A percentile compares a stretch with the other conserved stretches of the same genome.
These are phyloP conservation scores for fruit fly (Drosophila melanogaster) DNA, from an alignment of 1,140 invertebrate species.

Conservation along the genomic window DNA sequence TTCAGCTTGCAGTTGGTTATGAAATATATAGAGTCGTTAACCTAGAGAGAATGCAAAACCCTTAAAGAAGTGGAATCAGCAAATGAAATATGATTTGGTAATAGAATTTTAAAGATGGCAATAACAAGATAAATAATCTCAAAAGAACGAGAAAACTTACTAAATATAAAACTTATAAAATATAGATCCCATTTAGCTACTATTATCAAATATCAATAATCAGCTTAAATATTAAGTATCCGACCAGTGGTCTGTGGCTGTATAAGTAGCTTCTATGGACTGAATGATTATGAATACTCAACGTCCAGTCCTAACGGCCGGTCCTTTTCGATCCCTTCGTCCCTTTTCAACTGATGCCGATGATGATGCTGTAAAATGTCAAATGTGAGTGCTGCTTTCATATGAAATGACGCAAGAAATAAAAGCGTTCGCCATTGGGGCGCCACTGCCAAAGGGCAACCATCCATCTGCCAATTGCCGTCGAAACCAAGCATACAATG, in stretches of 20 bases:
- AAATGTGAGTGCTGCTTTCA: conserved; percentile 73
- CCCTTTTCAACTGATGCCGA: conserved; percentile 33
- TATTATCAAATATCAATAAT: conserved; percentile 5
- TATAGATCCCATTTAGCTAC: too few species aligned
- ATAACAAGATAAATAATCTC: conserved; percentile 4
- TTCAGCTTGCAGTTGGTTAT: conserved; percentile 30
- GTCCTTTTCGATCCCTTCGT: conserved; percentile 7
- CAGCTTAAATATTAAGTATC: conserved; percentile 29
- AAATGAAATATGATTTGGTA: conserved; percentile 14
- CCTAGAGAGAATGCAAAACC: conserved; percentile 40
- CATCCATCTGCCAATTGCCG: conserved; percentile 3
- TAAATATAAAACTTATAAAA: too few species aligned
- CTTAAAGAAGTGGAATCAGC: conserved; percentile 6
- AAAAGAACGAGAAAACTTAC: not conserved
- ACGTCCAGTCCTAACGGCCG: conserved; percentile 24
- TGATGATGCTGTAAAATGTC: conserved; percentile 75
- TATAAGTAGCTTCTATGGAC: not conserved
- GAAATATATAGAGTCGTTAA: conserved; percentile 42
- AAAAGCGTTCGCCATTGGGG: conserved; percentile 47
- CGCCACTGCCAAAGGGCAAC: conserved; percentile 60
- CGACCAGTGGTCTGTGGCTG: conserved; percentile 8
- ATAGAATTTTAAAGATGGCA: conserved; percentile 20
- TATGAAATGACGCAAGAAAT: conserved; percentile 77
- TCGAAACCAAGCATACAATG: conserved; percentile 30
- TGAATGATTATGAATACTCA: conserved; percentile 52